A percentile compares a stretch with the other conserved stretches of the same genome.
Evolutionary conservation across 2,113 vertebrate species (phyloP).

Genomic region (Paralichthys olivaceus): DNA sequence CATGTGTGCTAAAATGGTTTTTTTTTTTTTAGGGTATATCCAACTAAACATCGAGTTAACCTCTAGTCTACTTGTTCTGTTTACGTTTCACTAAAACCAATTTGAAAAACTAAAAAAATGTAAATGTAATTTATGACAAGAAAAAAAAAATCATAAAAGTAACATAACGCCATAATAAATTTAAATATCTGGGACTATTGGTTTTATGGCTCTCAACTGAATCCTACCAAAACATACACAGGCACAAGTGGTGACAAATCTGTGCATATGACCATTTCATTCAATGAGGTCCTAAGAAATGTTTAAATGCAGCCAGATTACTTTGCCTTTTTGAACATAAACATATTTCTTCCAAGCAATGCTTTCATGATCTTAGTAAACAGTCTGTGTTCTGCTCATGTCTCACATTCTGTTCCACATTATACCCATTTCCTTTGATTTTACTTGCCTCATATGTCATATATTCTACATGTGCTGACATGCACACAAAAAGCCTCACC

Average conservation of each 20-base stretch:
- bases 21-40: too few species aligned
- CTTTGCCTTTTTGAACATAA: constrained; percentile 10
- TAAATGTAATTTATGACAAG: too few species aligned
- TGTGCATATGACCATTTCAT: background rate
- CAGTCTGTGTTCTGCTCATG: constrained; percentile 19
- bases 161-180: background rate
- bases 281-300: background rate
- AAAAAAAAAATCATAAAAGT: background rate
- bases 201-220: background rate
- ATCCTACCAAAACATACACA: background rate
- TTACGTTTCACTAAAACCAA: too few species aligned
- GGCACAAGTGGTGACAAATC: background rate
- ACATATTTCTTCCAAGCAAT: constrained; percentile 13
- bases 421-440: constrained; percentile 40
- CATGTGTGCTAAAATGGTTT: too few species aligned
- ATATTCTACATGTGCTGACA: constrained; percentile 40
- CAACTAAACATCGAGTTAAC: too few species aligned
- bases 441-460: constrained; percentile 22
- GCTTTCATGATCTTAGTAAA: constrained; percentile 38
- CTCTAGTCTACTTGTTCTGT: too few species aligned
- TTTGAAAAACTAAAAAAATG: too few species aligned
- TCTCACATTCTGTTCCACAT: constrained; percentile 5
- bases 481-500: constrained; percentile 27
- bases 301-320: background rate
- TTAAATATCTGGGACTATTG: background rate